These are phyloP conservation scores for Oreochromis spilurus DNA, from an alignment of 2,113 vertebrate species.

Conservation along the genomic window DNA sequence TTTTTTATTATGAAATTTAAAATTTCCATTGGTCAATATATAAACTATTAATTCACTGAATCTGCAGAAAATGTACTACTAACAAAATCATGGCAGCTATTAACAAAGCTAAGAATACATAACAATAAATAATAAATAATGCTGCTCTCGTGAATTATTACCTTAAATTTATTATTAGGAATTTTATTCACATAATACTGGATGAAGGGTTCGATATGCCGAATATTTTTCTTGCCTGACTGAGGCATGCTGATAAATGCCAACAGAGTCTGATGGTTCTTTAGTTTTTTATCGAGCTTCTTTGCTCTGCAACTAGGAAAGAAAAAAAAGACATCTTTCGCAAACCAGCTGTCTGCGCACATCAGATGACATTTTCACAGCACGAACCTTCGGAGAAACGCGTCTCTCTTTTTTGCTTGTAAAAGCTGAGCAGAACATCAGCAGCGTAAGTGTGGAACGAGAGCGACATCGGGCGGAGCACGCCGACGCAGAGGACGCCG, in stretches of 20 bases:
- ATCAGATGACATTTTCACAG: slow-evolving; percentile 58
- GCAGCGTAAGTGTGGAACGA: not conserved
- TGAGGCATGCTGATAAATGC: not conserved
- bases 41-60: not conserved
- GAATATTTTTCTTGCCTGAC: not conserved
- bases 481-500: not conserved
- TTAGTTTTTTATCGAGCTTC: slow-evolving; percentile 9
- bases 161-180: not conserved
- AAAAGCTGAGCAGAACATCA: slow-evolving; percentile 39
- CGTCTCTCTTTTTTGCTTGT: slow-evolving; percentile 39
- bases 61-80: not conserved
- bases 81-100: not conserved
- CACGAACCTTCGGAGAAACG: slow-evolving; percentile 2
- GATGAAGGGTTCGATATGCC: not conserved
- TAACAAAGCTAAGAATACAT: not conserved
- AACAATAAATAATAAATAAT: not conserved
- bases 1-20: not conserved
- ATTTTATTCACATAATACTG: not conserved
- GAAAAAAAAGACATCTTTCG: not conserved
- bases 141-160: too few species aligned
- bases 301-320: slow-evolving; percentile 8
- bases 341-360: slow-evolving; percentile 56
- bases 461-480: not conserved
- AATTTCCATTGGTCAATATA: not conserved
- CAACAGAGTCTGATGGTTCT: not conserved